Base-by-base conservation (phyloP, 2,113 vertebrate species). In the Lethenteron reissneri region DNA sequence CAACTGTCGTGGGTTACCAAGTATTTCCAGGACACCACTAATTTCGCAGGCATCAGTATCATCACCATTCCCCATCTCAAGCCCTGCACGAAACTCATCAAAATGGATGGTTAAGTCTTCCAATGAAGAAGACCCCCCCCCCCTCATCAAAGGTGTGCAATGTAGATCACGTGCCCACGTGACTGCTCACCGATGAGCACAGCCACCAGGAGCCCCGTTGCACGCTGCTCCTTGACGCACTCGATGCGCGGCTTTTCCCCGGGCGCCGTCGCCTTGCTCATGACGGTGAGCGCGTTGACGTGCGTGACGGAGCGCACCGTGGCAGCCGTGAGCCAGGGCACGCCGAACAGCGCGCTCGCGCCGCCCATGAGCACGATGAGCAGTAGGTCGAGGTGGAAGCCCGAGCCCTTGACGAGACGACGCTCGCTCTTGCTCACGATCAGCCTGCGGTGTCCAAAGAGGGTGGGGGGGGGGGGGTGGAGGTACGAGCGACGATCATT, bases 241-340 rank as follows among this genome's bases (percentile, higher is more conserved):
- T 94, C 88, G 78, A 99, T 88, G 76, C 92, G 88, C 69, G 92
- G 91, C 78, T 94, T 99, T 80, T 99, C 94, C 71, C 94, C 94
- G 0, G 94, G 94, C 0, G 94, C 94, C 58, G 95, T 89, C 0
- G 94, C 89, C 76, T 92, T 96, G 77, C 94, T 96, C 94, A 97
- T 97, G 78, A 99, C 88, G 0, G 92, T 97, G 57, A 99, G 85
- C 1, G 94, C 89, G 0, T 99, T 97, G 81, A 87, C 90, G 0
- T 99, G 94, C 0, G 94, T 99, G 76, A 97, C 92, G 0, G 92
- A 95, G 75, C 94, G 88, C n/a, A 99, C 94, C 0, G 94, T 97
- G 58, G 94, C 91, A 0, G 89, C 94, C 0, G 92, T 87, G 71
- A 99, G 79, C 94, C 94, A 97, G 0, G 94, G 94, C 74, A 99